Percentiles rank a stretch among this genome's conserved stretches.
Conservation (phyloP, 2,113 vertebrate genomes). For the Octodon degus region DNA sequence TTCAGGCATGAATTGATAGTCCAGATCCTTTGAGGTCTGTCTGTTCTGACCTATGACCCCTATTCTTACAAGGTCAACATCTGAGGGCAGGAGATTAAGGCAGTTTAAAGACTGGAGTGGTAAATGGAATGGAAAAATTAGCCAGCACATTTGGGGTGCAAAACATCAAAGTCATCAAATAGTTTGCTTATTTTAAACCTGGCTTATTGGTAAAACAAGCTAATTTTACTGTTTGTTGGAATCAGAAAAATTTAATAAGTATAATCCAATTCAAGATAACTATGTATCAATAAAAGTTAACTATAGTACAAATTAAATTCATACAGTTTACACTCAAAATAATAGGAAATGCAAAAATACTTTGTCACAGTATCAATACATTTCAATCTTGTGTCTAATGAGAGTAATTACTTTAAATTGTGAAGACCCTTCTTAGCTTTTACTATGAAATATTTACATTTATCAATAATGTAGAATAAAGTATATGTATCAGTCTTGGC, state of each 20-base stretch:
- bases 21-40: slow-evolving; percentile 91
- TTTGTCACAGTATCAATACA: not conserved
- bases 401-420: slow-evolving; percentile 63
- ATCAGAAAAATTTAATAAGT: slow-evolving; percentile 82
- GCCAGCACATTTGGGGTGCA: slow-evolving; percentile 90
- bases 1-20: slow-evolving; percentile 92
- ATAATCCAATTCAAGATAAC: slow-evolving; percentile 71
- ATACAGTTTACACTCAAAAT: slow-evolving; percentile 49
- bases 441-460: slow-evolving; percentile 49
- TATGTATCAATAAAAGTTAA: slow-evolving; percentile 39
- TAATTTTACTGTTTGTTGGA: slow-evolving; percentile 86
- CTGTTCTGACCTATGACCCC: slow-evolving; percentile 90
- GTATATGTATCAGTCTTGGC: not conserved
- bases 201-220: slow-evolving; percentile 86
- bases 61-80: slow-evolving; percentile 91
- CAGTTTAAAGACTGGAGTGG: slow-evolving; percentile 91
- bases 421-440: slow-evolving; percentile 30
- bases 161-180: slow-evolving; percentile 91
- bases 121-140: slow-evolving; percentile 91
- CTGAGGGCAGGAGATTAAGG: slow-evolving; percentile 92
- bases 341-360: slow-evolving; percentile 54
- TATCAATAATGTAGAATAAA: slow-evolving; percentile 51
- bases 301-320: slow-evolving; percentile 39
- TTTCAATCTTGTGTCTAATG: slow-evolving; percentile 34
- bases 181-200: slow-evolving; percentile 90